Conservation (phyloP, 2,113 vertebrate genomes). For the Lates calcarifer region DNA sequence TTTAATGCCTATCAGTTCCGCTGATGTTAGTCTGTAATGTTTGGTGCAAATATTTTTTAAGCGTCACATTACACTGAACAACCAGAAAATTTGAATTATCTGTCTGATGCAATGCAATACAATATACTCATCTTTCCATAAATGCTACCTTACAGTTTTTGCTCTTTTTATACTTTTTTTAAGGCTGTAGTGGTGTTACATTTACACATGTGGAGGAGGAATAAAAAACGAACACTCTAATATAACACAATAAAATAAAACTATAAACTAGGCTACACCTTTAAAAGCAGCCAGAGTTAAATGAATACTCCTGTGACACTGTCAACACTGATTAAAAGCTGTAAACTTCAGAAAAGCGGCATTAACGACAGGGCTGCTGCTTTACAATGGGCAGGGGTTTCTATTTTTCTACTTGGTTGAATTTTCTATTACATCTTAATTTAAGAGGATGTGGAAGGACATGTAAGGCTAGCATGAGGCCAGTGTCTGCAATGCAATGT, state of each 20-base stretch:
- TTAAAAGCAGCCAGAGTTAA: constrained; percentile 2
- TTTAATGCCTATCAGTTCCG: constrained; percentile 1
- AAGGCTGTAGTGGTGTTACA: not conserved
- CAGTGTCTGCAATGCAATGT: constrained; percentile 3
- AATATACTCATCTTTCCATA: not conserved
- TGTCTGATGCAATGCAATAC: constrained; percentile 4
- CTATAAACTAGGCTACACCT: not conserved
- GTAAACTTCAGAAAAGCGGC: not conserved
- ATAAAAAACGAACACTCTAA: not conserved
- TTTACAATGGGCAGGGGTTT: not conserved
- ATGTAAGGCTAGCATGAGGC: not conserved
- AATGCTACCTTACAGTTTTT: not conserved
- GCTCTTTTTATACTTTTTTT: not conserved
- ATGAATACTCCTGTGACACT: not conserved
- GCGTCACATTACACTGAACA: constrained; percentile 3
- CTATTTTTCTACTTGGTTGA: not conserved
- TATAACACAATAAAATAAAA: not conserved
- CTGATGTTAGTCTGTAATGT: constrained; percentile 20
- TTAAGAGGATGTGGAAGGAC: not conserved
- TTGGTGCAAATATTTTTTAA: not conserved
- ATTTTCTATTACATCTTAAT: constrained; percentile 12
- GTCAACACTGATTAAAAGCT: not conserved
- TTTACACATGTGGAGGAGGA: not conserved
- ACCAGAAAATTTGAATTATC: not conserved
- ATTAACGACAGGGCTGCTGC: constrained; percentile 1